Conservation (phyloP, 1,140 invertebrate genomes). For the Spodoptera litura region DNA sequence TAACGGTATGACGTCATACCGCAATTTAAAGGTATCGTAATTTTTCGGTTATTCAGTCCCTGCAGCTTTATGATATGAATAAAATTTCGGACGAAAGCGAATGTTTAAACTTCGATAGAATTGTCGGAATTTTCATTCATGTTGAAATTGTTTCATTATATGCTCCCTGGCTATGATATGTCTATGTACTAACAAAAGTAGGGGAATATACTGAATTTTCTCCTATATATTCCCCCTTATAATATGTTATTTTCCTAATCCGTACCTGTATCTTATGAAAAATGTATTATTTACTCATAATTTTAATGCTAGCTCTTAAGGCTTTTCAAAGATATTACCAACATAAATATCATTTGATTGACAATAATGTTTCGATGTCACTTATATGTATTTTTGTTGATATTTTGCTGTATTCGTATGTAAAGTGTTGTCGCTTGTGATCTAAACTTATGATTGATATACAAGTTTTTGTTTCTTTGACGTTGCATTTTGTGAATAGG, state of each 20-base stretch:
- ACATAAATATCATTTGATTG: conserved; percentile 59
- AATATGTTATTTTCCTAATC: conserved; percentile 33
- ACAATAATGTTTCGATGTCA: conserved; percentile 59
- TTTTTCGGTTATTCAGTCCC: too few relatives aligned
- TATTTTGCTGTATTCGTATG: conserved; percentile 2
- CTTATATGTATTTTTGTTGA: background rate
- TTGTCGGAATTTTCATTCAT: background rate
- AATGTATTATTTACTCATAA: conserved; percentile 35
- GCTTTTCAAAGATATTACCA: conserved; percentile 15
- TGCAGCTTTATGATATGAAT: background rate
- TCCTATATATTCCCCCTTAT: background rate
- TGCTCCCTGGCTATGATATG: background rate
- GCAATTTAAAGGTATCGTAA: too few relatives aligned
- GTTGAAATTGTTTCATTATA: too few relatives aligned
- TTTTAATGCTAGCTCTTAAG: conserved; percentile 7
- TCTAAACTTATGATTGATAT: conserved; percentile 14
- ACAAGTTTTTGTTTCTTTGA: background rate
- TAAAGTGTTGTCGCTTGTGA: background rate
- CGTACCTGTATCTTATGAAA: conserved; percentile 41
- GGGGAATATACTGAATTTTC: background rate
- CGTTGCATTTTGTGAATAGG: background rate
- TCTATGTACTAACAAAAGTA: conserved; percentile 10
- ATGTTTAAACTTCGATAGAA: too few relatives aligned
- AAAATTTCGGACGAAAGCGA: too few relatives aligned
- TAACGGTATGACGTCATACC: too few relatives aligned